A percentile compares a stretch with the other conserved stretches of the same genome.
These are phyloP conservation scores for Desmodus rotundus DNA, from an alignment of 2,113 vertebrate genomes.

Conservation along the genomic window DNA sequence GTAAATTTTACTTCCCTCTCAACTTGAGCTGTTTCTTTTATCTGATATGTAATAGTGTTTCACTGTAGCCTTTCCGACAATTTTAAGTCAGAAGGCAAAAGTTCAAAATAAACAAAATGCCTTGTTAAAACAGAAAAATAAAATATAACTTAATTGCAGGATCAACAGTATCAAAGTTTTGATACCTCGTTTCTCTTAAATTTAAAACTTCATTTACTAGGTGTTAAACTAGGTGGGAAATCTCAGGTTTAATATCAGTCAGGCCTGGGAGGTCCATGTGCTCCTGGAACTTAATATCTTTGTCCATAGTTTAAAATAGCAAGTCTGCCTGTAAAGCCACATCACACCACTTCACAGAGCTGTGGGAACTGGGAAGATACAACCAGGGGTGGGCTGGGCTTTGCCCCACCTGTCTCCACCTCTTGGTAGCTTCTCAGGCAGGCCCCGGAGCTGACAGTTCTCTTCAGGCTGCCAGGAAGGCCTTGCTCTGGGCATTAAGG, in stretches of 20 bases:
- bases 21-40: neutral
- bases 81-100: neutral
- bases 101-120: neutral
- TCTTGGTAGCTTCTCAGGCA: neutral
- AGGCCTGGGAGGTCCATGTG: neutral
- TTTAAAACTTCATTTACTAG: neutral
- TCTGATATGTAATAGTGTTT: neutral
- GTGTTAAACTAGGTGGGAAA: neutral
- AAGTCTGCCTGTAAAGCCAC: neutral
- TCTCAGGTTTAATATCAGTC: neutral
- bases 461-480: neutral
- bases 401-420: neutral
- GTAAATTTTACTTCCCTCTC: neutral
- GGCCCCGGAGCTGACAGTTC: neutral
- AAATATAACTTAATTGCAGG: neutral
- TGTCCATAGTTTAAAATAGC: neutral
- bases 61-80: neutral
- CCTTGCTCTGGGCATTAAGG: neutral
- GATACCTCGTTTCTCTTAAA: neutral
- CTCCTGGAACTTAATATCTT: neutral
- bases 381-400: neutral
- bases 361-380: neutral
- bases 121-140: constrained; percentile 16
- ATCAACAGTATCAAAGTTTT: neutral
- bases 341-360: neutral